Conservation (phyloP, 1,140 invertebrate genomes). For the Leptoteleia sp. region DNA sequence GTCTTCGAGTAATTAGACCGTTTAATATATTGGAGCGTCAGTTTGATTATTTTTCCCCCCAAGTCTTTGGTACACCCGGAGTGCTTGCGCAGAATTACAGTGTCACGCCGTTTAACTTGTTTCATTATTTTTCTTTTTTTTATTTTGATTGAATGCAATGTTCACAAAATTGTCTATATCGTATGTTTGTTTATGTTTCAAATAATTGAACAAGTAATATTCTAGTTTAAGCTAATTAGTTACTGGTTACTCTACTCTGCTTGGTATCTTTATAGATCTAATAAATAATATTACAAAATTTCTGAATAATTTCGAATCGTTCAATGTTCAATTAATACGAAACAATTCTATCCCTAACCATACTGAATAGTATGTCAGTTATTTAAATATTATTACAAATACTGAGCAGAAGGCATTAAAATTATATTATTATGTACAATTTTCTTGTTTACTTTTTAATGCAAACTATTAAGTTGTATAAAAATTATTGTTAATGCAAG, state of each 20-base stretch:
- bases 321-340: constrained; percentile 14
- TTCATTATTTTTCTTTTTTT: constrained; percentile 24
- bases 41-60: not conserved
- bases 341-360: constrained; percentile 35
- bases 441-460: constrained; percentile 45
- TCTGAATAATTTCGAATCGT: constrained; percentile 29
- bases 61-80: too few relatives aligned
- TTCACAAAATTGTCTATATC: constrained; percentile 35
- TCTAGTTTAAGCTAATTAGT: constrained; percentile 41
- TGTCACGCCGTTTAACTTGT: not conserved
- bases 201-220: constrained; percentile 46
- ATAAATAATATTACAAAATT: constrained; percentile 52
- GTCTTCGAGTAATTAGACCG: too few relatives aligned
- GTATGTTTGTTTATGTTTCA: constrained; percentile 26
- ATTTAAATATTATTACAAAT: constrained; percentile 60
- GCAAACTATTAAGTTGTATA: constrained; percentile 43
- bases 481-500: constrained; percentile 52
- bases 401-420: constrained; percentile 63
- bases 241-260: constrained; percentile 40
- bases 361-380: constrained; percentile 43
- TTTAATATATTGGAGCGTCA: too few relatives aligned
- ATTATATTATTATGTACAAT: constrained; percentile 47
- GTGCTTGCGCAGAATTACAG: constrained; percentile 3
- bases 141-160: constrained; percentile 38
- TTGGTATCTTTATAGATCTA: constrained; percentile 42